Evolutionary conservation across 2,888 invertebrate species (phyloP), one percentile per base, ranked within the genome.

Genomic region (Euspilapteryx auroguttella): DNA sequence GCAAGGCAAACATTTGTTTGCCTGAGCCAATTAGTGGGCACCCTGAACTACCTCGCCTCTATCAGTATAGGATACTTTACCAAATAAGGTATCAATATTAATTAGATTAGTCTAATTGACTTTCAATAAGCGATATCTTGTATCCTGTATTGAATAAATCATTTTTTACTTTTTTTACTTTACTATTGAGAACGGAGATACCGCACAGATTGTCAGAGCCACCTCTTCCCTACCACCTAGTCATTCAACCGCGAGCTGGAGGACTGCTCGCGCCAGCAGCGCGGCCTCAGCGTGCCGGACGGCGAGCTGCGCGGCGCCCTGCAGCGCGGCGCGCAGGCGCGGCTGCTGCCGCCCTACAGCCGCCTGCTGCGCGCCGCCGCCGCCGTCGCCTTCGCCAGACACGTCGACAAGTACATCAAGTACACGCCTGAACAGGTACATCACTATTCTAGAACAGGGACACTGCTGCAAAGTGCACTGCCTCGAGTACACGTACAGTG

Each of bases 161-260:
- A n/a, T n/a, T n/a, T n/a, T n/a, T n/a, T n/a, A n/a, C n/a, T n/a
- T n/a, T n/a, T n/a, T n/a, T n/a, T n/a, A n/a, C n/a, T n/a, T n/a
- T n/a, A n/a, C n/a, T n/a, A n/a, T n/a, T n/a, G n/a, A n/a, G n/a
- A n/a, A n/a, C n/a, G n/a, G n/a, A n/a, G n/a, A n/a, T n/a, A n/a
- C n/a, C n/a, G n/a, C n/a, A n/a, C n/a, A n/a, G n/a, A n/a, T n/a
- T n/a, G n/a, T n/a, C n/a, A n/a, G n/a, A 22, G 6, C 14, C 7
- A 9, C 7, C 10, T 17, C 3, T 3, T 29, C 21, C 14, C 15
- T 11, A 15, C 12, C 20, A 24, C 9, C 9, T 51, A 94, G 93
- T 87, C 89, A 27, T 97, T 97, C 63, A 96, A 97, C 63, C 93
- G 94, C 54, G 97, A 97, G 63, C 86, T 97, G 55, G 96, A 97